phyloP scores from a whole-genome alignment of 2,113 vertebrate genomes.

The Canis aureus region DNA sequence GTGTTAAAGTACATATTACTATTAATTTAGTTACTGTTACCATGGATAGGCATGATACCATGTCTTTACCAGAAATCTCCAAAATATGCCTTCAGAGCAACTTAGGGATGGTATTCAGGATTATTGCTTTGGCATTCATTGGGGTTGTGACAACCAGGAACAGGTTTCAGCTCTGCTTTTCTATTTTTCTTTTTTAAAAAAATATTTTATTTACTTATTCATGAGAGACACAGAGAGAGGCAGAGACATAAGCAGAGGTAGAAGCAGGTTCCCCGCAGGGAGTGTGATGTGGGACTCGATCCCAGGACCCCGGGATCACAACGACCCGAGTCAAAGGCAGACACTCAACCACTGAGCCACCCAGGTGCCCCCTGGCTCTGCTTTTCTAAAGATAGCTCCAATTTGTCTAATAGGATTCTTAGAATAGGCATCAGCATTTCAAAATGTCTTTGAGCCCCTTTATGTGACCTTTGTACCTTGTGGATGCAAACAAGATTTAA shows the following conservation, averaged over 20 bases:
- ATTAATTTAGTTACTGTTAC: not conserved
- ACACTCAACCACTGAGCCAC: too few species aligned
- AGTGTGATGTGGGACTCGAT: too few species aligned
- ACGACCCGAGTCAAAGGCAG: too few species aligned
- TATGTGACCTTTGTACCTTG: not conserved
- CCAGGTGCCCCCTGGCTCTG: not conserved
- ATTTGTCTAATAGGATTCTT: not conserved
- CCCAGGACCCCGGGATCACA: too few species aligned
- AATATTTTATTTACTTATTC: too few species aligned
- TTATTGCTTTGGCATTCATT: not conserved
- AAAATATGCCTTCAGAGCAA: not conserved
- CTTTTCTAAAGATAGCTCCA: not conserved
- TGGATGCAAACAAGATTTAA: not conserved
- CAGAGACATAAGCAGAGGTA: too few species aligned
- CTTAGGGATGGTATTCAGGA: not conserved
- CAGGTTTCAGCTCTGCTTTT: not conserved
- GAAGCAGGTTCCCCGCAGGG: too few species aligned
- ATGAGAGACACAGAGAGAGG: too few species aligned
- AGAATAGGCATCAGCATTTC: not conserved
- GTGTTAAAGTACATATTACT: not conserved
- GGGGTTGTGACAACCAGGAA: not conserved
- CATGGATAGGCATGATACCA: not conserved
- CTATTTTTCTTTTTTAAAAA: not conserved
- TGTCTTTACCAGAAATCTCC: not conserved
- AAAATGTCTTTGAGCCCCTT: not conserved